Base-by-base conservation (phyloP, 1,140 invertebrate species). In the Ephestia elutella region DNA sequence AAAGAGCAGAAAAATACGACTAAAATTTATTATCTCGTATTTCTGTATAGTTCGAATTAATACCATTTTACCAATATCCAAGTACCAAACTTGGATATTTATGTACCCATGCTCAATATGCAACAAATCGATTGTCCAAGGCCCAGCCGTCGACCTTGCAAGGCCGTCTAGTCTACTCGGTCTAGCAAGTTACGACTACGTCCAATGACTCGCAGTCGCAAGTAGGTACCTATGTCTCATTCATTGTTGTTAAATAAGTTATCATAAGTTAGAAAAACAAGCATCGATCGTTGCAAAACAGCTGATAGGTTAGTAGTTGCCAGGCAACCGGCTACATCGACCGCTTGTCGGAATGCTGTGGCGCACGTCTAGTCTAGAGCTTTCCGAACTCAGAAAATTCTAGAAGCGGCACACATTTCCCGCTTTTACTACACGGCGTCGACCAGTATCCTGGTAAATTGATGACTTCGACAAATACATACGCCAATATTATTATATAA, bases 311-410 rank as follows among this genome's bases (percentile, higher is more conserved):
- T 54, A 57, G 19, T 61, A 60, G 75, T 78, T 76, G 73, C 72
- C 56, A 50, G 54, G 80, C 75, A 81, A 80, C 78, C 19, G 58
- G 35, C 35, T 38, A 49, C 65, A 71, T 71, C 66, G 64, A 73
- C 62, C 62, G 38, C 38, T 1, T 13, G 38, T 0, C n/a, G 13
- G 15, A 44, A 44, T 44, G 38, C 38, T 15, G 9, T 9, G 13
- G 38, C 38, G 10, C 56, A 44, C 55, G 49, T n/a, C 17, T 30
- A 55, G 70, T 77, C 73, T 67, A 76, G 70, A 77, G 63, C 64
- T 74, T 82, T 80, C 71, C 62, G 62, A 62, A 32, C 60, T 57
- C 25, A 51, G 62, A 67, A 62, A 64, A 55, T 60, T 71, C 61
- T 49, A 54, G 59, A 61, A 63, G 19, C 30, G 18, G 51, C 4